Conservation (phyloP, 2,888 invertebrate species). For the Phyllotreta cruciferae region DNA sequence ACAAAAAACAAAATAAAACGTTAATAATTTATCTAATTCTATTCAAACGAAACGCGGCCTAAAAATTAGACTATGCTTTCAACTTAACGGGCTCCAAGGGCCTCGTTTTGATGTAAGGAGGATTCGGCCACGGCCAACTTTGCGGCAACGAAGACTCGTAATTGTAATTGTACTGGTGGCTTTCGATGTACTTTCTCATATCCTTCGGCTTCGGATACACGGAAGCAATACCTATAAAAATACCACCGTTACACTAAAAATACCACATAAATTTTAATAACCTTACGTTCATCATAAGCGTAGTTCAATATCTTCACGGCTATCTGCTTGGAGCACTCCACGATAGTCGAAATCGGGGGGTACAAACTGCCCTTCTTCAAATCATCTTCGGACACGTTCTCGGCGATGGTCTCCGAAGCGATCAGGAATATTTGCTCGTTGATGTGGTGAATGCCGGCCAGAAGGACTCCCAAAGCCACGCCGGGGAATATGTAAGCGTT, state of each 20-base stretch:
- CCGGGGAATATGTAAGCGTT: constrained; percentile 99
- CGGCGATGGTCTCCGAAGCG: constrained; percentile 89
- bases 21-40: constrained; percentile 35
- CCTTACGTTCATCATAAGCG: constrained; percentile 90
- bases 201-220: constrained; percentile 86
- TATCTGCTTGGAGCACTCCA: constrained; percentile 88
- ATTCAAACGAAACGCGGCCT: constrained; percentile 19
- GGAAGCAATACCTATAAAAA: constrained; percentile 74
- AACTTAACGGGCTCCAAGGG: constrained; percentile 53
- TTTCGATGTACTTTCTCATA: constrained; percentile 72
- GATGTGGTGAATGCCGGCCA: constrained; percentile 92
- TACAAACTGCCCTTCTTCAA: constrained; percentile 88
- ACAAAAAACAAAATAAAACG: constrained; percentile 30
- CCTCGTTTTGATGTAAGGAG: constrained; percentile 53
- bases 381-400: constrained; percentile 83
- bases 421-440: constrained; percentile 92
- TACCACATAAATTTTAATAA: no score
- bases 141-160: constrained; percentile 81
- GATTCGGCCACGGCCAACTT: constrained; percentile 68
- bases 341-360: constrained; percentile 84
- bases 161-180: constrained; percentile 78
- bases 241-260: not conserved
- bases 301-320: constrained; percentile 87
- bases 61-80: constrained; percentile 44
- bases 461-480: constrained; percentile 91